Conservation (phyloP, 1,140 invertebrate species). For the Conus betulinus region DNA sequence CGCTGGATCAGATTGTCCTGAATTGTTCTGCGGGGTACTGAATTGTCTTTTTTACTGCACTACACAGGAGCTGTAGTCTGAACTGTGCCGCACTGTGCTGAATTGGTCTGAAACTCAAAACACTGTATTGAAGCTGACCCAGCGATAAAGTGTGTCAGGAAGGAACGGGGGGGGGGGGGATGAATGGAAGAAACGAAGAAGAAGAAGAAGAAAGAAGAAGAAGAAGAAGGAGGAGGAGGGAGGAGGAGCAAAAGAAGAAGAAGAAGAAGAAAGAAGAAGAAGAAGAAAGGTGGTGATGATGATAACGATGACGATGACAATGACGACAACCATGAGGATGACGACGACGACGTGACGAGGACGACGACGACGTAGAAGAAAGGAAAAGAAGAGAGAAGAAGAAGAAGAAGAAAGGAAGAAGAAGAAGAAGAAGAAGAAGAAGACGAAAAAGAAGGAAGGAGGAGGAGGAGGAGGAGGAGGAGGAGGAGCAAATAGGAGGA, state of each 20-base stretch:
- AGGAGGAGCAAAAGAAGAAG: neutral
- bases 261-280: neutral
- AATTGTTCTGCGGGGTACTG: too few relatives aligned
- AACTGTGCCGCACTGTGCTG: too few relatives aligned
- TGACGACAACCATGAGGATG: too few relatives aligned
- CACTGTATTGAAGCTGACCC: too few relatives aligned
- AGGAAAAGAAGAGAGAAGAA: conserved; percentile 27
- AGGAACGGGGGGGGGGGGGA: neutral
- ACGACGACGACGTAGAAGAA: neutral
- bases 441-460: neutral
- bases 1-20: too few relatives aligned
- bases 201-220: neutral
- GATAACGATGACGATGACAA: too few relatives aligned
- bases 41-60: too few relatives aligned
- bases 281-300: too few relatives aligned
- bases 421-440: neutral
- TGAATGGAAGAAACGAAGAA: neutral
- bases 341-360: too few relatives aligned
- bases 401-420: neutral
- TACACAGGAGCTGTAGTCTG: too few relatives aligned
- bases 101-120: too few relatives aligned
- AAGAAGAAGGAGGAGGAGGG: neutral
- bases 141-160: neutral
- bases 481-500: conserved; percentile 9
- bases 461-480: conserved; percentile 2